phyloP scores from a whole-genome alignment of 2,113 vertebrate genomes.

The Scartelaos histophorus region DNA sequence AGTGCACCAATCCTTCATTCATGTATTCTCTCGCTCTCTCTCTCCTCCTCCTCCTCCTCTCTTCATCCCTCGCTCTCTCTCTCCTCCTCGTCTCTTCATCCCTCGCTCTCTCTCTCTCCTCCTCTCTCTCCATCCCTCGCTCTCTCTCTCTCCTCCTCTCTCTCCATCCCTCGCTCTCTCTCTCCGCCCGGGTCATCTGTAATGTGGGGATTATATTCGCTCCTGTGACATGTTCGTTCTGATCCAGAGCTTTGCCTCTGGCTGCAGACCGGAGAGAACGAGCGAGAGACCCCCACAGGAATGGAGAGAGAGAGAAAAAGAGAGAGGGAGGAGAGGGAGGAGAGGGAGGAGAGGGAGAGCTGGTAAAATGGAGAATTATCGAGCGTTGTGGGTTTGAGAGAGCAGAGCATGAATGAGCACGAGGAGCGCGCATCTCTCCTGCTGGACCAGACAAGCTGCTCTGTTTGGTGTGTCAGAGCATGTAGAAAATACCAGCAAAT shows the following conservation, averaged over 20 bases:
- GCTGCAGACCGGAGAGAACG: slow-evolving; percentile 15
- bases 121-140: slow-evolving; percentile 6
- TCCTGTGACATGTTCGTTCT: slow-evolving; percentile 60
- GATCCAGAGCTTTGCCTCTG: slow-evolving; percentile 47
- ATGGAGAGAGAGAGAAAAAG: slow-evolving; percentile 1
- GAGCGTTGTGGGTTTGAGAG: neutral
- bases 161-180: no score
- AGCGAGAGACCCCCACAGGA: no score
- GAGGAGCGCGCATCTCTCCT: no score
- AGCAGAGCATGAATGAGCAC: neutral
- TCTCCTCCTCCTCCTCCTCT: no score
- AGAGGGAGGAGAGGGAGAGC: slow-evolving; percentile 4
- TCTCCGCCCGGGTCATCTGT: slow-evolving; percentile 45
- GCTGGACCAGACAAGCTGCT: no score
- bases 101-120: no score
- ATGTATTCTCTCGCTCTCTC: slow-evolving; percentile 52
- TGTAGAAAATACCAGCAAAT: no score
- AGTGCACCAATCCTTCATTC: slow-evolving; percentile 73
- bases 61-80: no score
- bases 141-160: slow-evolving; percentile 6
- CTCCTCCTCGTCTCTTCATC: no score
- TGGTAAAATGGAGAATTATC: slow-evolving; percentile 24
- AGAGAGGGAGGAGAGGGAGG: neutral
- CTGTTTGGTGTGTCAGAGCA: no score
- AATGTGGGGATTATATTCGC: slow-evolving; percentile 58